Conservation (phyloP, 2,113 vertebrate species). For the Phaethornis superciliosus region DNA sequence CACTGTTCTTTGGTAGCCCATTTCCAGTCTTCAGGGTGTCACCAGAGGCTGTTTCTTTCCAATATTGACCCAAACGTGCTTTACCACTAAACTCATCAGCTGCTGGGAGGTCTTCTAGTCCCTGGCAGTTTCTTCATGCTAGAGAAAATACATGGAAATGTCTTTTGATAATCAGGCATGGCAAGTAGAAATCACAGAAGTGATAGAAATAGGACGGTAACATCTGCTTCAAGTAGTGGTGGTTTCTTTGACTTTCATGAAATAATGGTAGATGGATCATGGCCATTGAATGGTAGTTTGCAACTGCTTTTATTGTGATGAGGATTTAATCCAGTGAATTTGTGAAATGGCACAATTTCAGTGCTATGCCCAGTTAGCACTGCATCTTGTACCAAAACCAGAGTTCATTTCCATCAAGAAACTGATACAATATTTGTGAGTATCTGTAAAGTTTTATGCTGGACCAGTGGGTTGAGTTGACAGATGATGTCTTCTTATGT, state of each 20-base stretch:
- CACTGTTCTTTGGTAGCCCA: not conserved
- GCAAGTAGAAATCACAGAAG: not conserved
- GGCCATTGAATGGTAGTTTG: not conserved
- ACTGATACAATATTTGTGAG: not conserved
- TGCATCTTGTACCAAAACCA: not conserved
- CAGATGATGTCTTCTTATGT: not conserved
- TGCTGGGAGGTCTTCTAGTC: not conserved
- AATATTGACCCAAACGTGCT: not conserved
- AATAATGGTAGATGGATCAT: not conserved
- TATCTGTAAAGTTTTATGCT: not conserved
- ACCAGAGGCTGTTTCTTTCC: not conserved
- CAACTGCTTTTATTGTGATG: not conserved
- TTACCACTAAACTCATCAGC: not conserved
- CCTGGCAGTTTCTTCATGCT: not conserved
- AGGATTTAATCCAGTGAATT: not conserved
- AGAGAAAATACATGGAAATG: not conserved
- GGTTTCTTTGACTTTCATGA: not conserved
- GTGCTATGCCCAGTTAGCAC: not conserved
- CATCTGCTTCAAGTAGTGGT: not conserved
- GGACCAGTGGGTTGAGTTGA: not conserved
- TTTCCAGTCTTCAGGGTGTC: not conserved
- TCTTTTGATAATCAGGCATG: not conserved
- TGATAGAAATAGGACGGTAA: not conserved
- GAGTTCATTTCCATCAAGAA: fast-evolving
- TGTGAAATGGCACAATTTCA: not conserved